phyloP scores from a whole-genome alignment of 2,888 invertebrate species.

The Clepsis dumicolana region DNA sequence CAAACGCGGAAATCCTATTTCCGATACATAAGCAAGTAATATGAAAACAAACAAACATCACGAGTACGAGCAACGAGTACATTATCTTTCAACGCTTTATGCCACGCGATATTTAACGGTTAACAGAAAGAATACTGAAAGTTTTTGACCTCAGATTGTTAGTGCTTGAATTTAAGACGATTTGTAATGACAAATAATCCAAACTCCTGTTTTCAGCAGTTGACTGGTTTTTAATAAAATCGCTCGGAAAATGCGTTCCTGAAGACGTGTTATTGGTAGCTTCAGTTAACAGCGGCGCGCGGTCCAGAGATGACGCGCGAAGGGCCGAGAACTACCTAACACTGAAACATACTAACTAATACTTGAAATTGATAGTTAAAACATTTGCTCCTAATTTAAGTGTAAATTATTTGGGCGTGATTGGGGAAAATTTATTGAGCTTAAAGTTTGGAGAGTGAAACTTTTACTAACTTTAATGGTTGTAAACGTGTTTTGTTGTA shows the following conservation, averaged over 20 bases:
- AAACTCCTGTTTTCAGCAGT: conserved; percentile 31
- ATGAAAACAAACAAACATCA: conserved; percentile 6
- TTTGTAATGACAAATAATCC: conserved; percentile 29
- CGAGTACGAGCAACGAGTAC: too few species aligned
- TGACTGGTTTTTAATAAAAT: conserved; percentile 37
- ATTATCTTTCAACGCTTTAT: neutral
- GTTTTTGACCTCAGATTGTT: conserved; percentile 8
- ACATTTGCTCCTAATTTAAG: neutral
- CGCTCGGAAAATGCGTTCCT: conserved; percentile 11
- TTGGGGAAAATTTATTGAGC: neutral
- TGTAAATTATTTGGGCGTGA: too few species aligned
- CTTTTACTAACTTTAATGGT: conserved; percentile 2
- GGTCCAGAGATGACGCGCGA: conserved; percentile 16
- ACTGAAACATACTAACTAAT: neutral
- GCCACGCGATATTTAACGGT: neutral
- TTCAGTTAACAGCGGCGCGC: conserved; percentile 34
- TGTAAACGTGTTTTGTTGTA: neutral
- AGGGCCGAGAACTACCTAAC: neutral
- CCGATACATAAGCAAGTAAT: neutral
- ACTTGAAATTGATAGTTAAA: neutral
- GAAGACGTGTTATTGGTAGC: neutral
- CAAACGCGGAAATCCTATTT: neutral
- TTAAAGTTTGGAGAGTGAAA: neutral
- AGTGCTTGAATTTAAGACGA: conserved; percentile 9
- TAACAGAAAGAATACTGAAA: conserved; percentile 1